Base-by-base conservation (phyloP, 2,888 invertebrate species). In the Nomada flava region DNA sequence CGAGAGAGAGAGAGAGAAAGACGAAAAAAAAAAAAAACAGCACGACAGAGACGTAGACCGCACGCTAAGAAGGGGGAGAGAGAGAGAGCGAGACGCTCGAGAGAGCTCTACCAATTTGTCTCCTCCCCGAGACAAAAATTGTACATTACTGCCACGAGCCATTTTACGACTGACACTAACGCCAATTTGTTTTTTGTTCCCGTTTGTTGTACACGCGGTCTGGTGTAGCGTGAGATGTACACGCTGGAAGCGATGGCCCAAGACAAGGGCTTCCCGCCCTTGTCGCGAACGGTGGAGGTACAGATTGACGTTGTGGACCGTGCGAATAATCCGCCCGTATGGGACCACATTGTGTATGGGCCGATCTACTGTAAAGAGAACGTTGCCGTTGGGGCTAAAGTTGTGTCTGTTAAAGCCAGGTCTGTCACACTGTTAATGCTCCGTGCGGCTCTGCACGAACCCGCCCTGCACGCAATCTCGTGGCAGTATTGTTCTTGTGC, bases 391-490 rank as follows among this genome's bases (percentile, higher is more conserved):
- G 98, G 98, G 95, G 98, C 98, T 95, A 98, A 97, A 96, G 98
- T 98, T 96, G 97, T 98, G 95, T 98, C 98, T 95, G 97, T 98
- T 95, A 98, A 98, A 97, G 98, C 98, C 97, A 98, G 98, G 98
- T 98, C 98, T 97, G 98, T 97, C 94, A 92, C 92, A 92, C 91
- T 92, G 91, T 92, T 92, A 92, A 92, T 90, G 92, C 92, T 92
- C 91, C 92, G 92, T 93, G 92, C 93, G 91, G 91, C 91, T 88
- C 89, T 92, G 92, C 93, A 93, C 93, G 89, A 92, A 93, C 93
- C 93, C 93, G 93, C 93, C 93, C 93, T 93, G 93, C 93, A 93
- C 93, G 93, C 93, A 93, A 92, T 91, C 92, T 93, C 93, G 93
- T 93, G 92, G 93, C 93, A 93, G 92, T 93, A 93, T 93, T 93